Evolutionary conservation across 2,797 vertebrate species (phyloP).

Genomic region (Anguilla marmorata): DNA sequence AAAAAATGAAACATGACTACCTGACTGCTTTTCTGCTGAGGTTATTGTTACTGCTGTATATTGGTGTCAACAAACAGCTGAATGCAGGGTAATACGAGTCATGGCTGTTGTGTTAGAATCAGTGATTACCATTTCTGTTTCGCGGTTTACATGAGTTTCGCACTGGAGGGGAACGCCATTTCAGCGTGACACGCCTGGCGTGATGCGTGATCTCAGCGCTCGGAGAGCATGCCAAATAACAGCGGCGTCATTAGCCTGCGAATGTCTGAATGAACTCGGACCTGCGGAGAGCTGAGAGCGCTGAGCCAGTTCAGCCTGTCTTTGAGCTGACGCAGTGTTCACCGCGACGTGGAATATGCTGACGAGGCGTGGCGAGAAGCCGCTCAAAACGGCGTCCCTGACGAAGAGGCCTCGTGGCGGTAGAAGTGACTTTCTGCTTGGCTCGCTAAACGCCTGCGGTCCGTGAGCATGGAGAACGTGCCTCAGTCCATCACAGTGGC

Average conservation of each 20-base stretch:
- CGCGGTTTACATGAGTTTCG: constrained; percentile 32
- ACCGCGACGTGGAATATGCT: background rate
- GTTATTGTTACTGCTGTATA: background rate
- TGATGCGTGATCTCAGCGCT: background rate
- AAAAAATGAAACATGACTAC: constrained; percentile 17
- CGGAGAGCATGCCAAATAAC: background rate
- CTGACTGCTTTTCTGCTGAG: background rate
- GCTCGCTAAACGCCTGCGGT: background rate
- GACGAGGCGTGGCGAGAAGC: background rate
- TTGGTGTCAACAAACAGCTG: background rate
- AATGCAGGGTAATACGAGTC: background rate
- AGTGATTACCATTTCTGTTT: constrained; percentile 33
- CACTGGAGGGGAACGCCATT: constrained; percentile 29
- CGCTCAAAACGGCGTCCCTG: background rate
- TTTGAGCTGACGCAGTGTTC: background rate
- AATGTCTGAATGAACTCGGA: constrained; percentile 1
- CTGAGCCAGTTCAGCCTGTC: background rate
- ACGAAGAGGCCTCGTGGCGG: background rate
- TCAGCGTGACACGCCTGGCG: background rate
- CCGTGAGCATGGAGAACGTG: background rate
- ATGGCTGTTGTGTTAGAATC: constrained; percentile 20
- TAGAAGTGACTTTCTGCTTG: background rate
- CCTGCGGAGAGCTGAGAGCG: background rate
- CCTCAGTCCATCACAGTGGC: background rate
- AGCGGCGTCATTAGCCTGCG: background rate